These are phyloP conservation scores for Acromyrmex echinatior DNA, from an alignment of 1,140 invertebrate species.

Conservation along the genomic window DNA sequence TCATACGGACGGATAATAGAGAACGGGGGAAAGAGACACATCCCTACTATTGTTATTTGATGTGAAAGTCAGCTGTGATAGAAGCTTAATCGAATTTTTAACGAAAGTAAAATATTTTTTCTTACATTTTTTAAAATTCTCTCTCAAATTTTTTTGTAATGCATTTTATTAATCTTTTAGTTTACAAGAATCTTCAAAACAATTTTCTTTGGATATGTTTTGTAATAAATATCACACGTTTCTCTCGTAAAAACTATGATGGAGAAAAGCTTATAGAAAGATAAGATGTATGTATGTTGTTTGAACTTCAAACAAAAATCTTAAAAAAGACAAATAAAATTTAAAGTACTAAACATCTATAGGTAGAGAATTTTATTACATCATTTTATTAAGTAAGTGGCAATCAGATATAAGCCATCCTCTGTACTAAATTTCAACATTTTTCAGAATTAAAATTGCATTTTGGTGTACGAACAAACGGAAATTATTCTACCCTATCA, in stretches of 20 bases:
- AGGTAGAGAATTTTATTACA: background rate
- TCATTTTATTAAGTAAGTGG: background rate
- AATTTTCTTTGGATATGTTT: background rate
- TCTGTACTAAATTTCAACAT: background rate
- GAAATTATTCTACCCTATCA: constrained; percentile 15
- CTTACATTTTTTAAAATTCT: background rate
- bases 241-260: background rate
- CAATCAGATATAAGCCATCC: background rate
- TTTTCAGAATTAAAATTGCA: background rate
- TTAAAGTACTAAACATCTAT: background rate
- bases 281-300: background rate
- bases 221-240: background rate
- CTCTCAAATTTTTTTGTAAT: background rate
- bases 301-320: background rate
- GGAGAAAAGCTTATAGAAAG: background rate
- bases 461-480: background rate
- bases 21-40: background rate
- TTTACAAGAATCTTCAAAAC: background rate
- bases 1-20: background rate
- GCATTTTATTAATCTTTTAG: background rate
- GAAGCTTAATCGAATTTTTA: constrained; percentile 40
- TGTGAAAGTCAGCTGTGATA: constrained; percentile 9
- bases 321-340: background rate
- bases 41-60: constrained; percentile 48
- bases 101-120: background rate